Conservation (phyloP, 1,140 invertebrate species). For the Zaprionus taronus region DNA sequence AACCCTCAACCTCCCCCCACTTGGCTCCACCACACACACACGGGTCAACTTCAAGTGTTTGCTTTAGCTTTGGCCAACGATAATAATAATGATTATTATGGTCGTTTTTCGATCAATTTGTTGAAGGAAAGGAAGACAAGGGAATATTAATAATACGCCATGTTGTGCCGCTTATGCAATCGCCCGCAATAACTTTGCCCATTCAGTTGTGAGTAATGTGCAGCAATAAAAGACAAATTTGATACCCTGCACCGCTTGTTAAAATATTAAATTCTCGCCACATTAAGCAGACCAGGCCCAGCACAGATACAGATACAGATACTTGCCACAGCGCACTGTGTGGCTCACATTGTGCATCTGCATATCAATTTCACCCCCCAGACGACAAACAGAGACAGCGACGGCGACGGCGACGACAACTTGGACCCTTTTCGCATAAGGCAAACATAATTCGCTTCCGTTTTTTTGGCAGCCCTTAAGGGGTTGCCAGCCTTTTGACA, state of each 20-base stretch:
- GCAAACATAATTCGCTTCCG: conserved; percentile 78
- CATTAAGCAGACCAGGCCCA: conserved; percentile 39
- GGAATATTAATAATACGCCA: conserved; percentile 68
- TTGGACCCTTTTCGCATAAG: conserved; percentile 56
- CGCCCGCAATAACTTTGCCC: conserved; percentile 22
- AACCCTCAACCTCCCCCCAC: not conserved
- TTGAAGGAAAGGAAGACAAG: conserved; percentile 1
- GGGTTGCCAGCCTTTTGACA: conserved; percentile 72
- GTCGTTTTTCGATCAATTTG: conserved; percentile 19
- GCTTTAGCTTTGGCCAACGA: conserved; percentile 11
- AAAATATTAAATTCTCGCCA: conserved; percentile 68
- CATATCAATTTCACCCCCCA: conserved; percentile 70
- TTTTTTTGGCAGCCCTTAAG: conserved; percentile 42
- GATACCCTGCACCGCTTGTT: conserved; percentile 55
- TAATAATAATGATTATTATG: conserved; percentile 32
- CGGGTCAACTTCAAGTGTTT: conserved; percentile 25
- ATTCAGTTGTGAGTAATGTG: conserved; percentile 58
- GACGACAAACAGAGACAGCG: conserved; percentile 14
- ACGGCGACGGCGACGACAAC: conserved; percentile 17
- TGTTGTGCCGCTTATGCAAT: conserved; percentile 61
- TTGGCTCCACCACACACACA: not conserved
- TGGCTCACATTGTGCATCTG: conserved; percentile 25
- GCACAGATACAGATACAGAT: conserved; percentile 16
- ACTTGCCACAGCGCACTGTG: conserved; percentile 28
- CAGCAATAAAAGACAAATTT: conserved; percentile 40